Evolutionary conservation across 2,888 invertebrate genomes (phyloP).

Genomic region (Drosophila meridiana): DNA sequence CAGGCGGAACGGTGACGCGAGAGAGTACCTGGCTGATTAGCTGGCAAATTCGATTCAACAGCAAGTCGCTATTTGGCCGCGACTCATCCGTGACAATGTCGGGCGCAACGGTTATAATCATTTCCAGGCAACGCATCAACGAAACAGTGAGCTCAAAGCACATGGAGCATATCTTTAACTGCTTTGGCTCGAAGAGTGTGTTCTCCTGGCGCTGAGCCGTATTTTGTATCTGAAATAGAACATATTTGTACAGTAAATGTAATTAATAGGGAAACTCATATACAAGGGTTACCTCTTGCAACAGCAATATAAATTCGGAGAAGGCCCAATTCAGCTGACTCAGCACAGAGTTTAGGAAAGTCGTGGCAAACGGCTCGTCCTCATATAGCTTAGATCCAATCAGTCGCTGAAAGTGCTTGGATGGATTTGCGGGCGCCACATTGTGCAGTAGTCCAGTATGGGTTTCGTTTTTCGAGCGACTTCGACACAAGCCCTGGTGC

Average conservation of each 20-base stretch:
- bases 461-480: slow-evolving; percentile 84
- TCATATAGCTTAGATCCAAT: slow-evolving; percentile 87
- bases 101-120: slow-evolving; percentile 89
- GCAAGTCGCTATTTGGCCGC: slow-evolving; percentile 89
- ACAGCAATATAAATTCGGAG: slow-evolving; percentile 93
- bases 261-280: background rate
- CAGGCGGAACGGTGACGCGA: slow-evolving; percentile 90
- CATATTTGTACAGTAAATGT: background rate
- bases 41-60: slow-evolving; percentile 90
- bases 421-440: slow-evolving; percentile 84
- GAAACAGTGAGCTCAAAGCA: slow-evolving; percentile 93
- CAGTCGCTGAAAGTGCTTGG: slow-evolving; percentile 85
- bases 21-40: slow-evolving; percentile 92
- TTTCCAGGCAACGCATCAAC: slow-evolving; percentile 91
- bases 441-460: slow-evolving; percentile 85
- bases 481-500: slow-evolving; percentile 82
- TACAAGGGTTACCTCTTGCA: slow-evolving; percentile 88
- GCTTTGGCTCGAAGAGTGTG: slow-evolving; percentile 90
- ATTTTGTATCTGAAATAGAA: slow-evolving; percentile 87
- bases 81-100: slow-evolving; percentile 88
- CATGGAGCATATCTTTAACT: slow-evolving; percentile 92
- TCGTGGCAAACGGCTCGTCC: slow-evolving; percentile 88
- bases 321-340: slow-evolving; percentile 95
- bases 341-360: slow-evolving; percentile 91
- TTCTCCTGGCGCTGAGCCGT: slow-evolving; percentile 86